Base-by-base conservation (phyloP, 2,888 invertebrate genomes). In the Hylaea fasciaria region DNA sequence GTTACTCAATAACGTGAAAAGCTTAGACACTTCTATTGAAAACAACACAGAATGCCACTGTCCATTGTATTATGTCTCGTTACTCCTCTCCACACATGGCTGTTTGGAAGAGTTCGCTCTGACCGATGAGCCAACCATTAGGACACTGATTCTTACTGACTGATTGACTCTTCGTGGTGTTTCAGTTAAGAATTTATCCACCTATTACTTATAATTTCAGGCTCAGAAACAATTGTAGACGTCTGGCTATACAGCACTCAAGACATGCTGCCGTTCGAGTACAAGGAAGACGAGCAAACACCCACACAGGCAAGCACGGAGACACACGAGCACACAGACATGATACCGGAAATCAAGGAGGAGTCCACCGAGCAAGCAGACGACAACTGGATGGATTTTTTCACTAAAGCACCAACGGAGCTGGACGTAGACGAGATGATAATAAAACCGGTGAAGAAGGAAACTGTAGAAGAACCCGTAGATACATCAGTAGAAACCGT, bases 161-260 rank as follows among this genome's bases (percentile, higher is more conserved):
- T n/a, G n/a, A n/a, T n/a, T n/a, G n/a, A n/a, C n/a, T n/a, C n/a
- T n/a, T n/a, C n/a, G n/a, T n/a, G n/a, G n/a, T n/a, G n/a, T n/a
- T n/a, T n/a, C n/a, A n/a, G n/a, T n/a, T n/a, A n/a, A n/a, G n/a
- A n/a, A n/a, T n/a, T n/a, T n/a, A n/a, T n/a, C n/a, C n/a, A n/a
- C n/a, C n/a, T n/a, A n/a, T n/a, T n/a, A n/a, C 40, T 14, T 10
- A 11, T 13, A 7, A 73, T 75, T 91, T 12, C 83, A 95, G 97
- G 97, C 43, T 95, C 96, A 11, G 97, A 98, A 89, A 97, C 97
- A 0, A 80, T 95, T 10, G 94, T 96, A 0, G 96, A 96, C 72
- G 93, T 96, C 5, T 96, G 95, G 95, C 70, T 95, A 0, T 93
- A 94, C 73, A 90, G 91, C 37, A 89, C 91, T 0, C 82, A 80